A percentile compares a stretch with the other conserved stretches of the same genome.
Evolutionary conservation across 2,113 vertebrate genomes (phyloP).

Genomic region (Engystomops pustulosus): DNA sequence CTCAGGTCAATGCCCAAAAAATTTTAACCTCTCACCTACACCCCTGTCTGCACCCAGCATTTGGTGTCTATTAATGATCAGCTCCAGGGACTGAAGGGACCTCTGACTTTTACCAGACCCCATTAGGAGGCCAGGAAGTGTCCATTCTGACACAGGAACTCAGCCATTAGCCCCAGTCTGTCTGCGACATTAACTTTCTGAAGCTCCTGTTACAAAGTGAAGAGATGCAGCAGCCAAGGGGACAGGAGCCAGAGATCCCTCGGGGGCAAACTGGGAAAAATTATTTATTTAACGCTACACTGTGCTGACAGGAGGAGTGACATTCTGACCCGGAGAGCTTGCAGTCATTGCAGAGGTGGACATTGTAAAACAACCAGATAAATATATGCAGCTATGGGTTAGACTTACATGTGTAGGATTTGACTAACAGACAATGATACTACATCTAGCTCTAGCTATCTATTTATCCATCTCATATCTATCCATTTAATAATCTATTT

Average conservation of each 20-base stretch:
- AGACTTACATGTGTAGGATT: not conserved
- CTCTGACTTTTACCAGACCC: constrained; percentile 39
- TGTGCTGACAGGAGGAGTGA: not conserved
- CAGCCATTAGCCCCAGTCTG: constrained; percentile 46
- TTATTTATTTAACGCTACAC: constrained; percentile 44
- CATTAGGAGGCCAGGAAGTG: constrained; percentile 58
- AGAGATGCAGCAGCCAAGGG: constrained; percentile 26
- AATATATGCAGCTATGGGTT: not conserved
- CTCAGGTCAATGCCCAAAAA: not conserved
- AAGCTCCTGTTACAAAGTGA: constrained; percentile 56
- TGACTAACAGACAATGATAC: not conserved
- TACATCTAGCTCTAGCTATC: constrained; percentile 1
- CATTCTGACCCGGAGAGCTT: constrained; percentile 12
- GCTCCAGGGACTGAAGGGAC: constrained; percentile 45
- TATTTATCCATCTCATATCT: constrained; percentile 15
- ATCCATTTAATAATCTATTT: not conserved
- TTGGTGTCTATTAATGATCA: constrained; percentile 55
- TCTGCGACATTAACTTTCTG: constrained; percentile 45
- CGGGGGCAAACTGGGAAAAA: constrained; percentile 21
- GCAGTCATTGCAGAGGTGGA: not conserved
- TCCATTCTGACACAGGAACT: constrained; percentile 57
- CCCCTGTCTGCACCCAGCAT: constrained; percentile 41
- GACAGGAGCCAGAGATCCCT: constrained; percentile 31
- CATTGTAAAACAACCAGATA: not conserved
- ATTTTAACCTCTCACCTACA: constrained; percentile 29